Evolutionary conservation across 1,140 invertebrate species (phyloP).

Genomic region (Ceratina australensis): DNA sequence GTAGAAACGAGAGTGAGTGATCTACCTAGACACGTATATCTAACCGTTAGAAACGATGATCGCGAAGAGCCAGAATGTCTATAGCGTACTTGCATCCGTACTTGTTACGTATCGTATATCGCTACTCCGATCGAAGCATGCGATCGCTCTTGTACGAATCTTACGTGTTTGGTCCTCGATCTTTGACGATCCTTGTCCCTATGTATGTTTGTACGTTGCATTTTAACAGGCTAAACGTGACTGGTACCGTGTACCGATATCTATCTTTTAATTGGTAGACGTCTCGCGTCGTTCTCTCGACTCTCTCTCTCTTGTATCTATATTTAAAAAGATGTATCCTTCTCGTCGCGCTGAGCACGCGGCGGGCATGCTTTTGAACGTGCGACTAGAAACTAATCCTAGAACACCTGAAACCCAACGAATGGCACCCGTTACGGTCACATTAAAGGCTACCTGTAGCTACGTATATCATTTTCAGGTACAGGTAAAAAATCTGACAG

Average conservation of each 20-base stretch:
- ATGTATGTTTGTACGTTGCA: neutral
- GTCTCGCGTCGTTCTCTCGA: neutral
- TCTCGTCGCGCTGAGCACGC: neutral
- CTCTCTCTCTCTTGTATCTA: no score
- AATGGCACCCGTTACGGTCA: neutral
- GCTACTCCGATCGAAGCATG: conserved; percentile 42
- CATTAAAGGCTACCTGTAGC: conserved; percentile 43
- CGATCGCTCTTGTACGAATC: conserved; percentile 41
- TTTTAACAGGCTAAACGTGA: neutral
- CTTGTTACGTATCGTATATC: conserved; percentile 37
- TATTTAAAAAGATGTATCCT: neutral
- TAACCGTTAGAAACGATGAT: conserved; percentile 12
- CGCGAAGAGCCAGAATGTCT: neutral
- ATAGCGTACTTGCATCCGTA: neutral
- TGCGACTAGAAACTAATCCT: neutral
- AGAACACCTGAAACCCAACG: neutral
- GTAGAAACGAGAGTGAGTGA: conserved; percentile 91
- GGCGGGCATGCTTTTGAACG: conserved; percentile 13
- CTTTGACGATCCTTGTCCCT: conserved; percentile 42
- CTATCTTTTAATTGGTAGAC: neutral
- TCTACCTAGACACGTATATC: neutral
- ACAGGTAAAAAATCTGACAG: conserved; percentile 81
- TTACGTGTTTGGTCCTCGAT: conserved; percentile 30
- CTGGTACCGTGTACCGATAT: no score
- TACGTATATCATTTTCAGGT: conserved; percentile 78